Conservation (phyloP, 2,797 vertebrate genomes). For the Poeciliopsis paucimaculata region DNA sequence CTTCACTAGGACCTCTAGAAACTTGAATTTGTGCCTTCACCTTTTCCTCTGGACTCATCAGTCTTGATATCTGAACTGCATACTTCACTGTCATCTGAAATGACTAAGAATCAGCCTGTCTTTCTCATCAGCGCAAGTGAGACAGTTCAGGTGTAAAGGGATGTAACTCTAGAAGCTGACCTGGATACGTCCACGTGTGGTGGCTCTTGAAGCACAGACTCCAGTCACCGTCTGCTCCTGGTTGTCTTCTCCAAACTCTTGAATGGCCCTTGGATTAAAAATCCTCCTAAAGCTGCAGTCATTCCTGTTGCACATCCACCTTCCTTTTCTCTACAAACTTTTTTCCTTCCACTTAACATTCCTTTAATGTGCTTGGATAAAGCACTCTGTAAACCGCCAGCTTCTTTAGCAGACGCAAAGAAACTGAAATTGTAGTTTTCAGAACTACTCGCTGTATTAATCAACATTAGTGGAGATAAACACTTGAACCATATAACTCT, state of each 20-base stretch:
- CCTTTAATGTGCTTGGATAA: not conserved
- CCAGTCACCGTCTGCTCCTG: not conserved
- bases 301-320: not conserved
- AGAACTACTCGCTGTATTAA: not conserved
- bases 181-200: not conserved
- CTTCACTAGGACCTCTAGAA: not conserved
- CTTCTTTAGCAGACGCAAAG: not conserved
- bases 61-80: not conserved
- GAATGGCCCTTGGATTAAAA: not conserved
- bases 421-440: not conserved
- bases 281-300: not conserved
- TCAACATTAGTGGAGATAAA: not conserved
- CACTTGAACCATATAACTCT: not conserved
- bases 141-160: not conserved
- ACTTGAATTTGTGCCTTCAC: not conserved
- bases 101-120: not conserved
- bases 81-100: not conserved
- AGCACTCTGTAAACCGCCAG: not conserved
- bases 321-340: not conserved
- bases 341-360: conserved; percentile 1
- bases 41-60: not conserved
- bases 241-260: not conserved
- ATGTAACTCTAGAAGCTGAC: not conserved
- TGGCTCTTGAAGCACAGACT: not conserved
- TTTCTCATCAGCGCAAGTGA: not conserved